phyloP scores from a whole-genome alignment of 2,113 vertebrate genomes.

The Myodes glareolus region DNA sequence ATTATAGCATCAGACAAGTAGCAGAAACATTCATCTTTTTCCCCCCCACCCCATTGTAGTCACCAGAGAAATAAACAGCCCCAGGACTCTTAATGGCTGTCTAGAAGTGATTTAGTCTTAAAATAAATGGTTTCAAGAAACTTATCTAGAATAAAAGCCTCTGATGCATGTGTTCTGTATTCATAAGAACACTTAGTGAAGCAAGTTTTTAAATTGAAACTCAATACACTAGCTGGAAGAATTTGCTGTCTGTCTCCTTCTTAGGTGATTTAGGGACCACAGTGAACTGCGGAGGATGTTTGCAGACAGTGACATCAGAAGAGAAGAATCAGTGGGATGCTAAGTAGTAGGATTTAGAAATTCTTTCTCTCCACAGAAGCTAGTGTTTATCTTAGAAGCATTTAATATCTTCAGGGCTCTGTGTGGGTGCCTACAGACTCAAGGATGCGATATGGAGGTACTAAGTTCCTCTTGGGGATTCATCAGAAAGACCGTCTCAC shows the following conservation, averaged over 20 bases:
- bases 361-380: not conserved
- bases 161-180: not conserved
- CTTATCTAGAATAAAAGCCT: not conserved
- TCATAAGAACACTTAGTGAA: not conserved
- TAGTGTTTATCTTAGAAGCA: not conserved
- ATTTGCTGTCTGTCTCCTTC: not conserved
- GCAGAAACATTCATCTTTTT: not conserved
- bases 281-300: not conserved
- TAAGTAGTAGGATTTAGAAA: not conserved
- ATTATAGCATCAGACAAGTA: conserved; percentile 46
- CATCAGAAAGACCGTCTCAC: not conserved
- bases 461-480: not conserved
- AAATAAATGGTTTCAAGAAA: conserved; percentile 3
- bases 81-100: not conserved
- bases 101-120: not conserved
- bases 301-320: not conserved
- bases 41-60: not conserved
- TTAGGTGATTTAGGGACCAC: not conserved
- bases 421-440: not conserved
- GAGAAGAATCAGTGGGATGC: not conserved
- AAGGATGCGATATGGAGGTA: not conserved
- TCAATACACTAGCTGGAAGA: not conserved
- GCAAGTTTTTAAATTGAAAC: not conserved
- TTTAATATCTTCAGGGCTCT: not conserved
- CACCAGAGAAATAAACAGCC: not conserved